These are phyloP conservation scores for Chymomyza costata DNA, from an alignment of 1,140 invertebrate species.

Conservation along the genomic window DNA sequence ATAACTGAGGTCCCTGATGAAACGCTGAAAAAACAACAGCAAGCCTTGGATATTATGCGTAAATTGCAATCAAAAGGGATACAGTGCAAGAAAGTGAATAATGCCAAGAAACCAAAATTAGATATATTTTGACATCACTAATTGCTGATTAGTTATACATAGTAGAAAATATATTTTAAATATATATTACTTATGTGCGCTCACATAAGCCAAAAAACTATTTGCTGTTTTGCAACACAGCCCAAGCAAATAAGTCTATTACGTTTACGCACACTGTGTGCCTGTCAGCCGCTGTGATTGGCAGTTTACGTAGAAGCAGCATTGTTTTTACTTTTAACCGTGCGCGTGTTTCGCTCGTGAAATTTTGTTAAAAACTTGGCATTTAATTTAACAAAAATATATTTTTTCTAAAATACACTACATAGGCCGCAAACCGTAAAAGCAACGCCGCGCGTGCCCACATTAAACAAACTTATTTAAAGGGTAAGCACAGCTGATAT, in stretches of 20 bases:
- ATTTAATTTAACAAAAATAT: too few relatives aligned
- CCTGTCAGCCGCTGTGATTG: neutral
- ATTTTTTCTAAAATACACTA: too few relatives aligned
- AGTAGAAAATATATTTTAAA: neutral
- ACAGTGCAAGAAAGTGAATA: conserved; percentile 53
- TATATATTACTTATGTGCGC: too few relatives aligned
- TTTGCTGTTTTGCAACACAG: too few relatives aligned
- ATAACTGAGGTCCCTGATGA: neutral
- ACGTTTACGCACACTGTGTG: neutral
- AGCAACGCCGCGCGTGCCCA: too few relatives aligned
- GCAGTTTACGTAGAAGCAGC: too few relatives aligned
- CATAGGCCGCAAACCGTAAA: conserved; percentile 1
- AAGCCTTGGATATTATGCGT: conserved; percentile 53
- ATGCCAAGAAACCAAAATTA: conserved; percentile 1
- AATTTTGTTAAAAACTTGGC: conserved; percentile 31
- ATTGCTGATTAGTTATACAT: neutral
- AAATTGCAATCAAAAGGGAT: conserved; percentile 65
- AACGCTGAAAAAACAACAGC: conserved; percentile 21
- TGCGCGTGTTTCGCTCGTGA: conserved; percentile 40
- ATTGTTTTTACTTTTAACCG: conserved; percentile 38
- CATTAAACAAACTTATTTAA: too few relatives aligned
- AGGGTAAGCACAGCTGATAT: conserved; percentile 29
- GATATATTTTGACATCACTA: conserved; percentile 1
- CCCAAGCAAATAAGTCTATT: too few relatives aligned
- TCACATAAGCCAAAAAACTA: too few relatives aligned